Evolutionary conservation across 2,113 vertebrate species (phyloP), one percentile per base, ranked within the genome.

Genomic region (Tinamus guttatus): DNA sequence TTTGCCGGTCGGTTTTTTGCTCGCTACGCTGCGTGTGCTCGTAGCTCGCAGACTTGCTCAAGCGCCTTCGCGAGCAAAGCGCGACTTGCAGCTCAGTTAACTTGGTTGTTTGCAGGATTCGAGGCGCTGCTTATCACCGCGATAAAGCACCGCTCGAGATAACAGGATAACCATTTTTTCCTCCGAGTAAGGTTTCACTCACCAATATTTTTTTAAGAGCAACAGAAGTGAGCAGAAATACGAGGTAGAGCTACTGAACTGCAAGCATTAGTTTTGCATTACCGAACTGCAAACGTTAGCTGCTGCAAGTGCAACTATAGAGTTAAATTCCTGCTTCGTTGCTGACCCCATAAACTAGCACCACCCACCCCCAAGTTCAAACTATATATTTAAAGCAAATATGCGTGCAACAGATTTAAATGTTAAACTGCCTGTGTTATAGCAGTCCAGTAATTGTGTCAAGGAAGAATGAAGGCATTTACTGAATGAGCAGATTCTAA

Each of bases 401-500:
- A 79, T 45, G 73, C 13, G 65, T 85, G 86, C 41, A 90, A 82
- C 54, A 32, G 79, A 84, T 95, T 93, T 87, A 79, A 93, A 60
- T 87, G 76, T 34, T 87, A 87, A 94, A 91, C 87, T 63, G 77
- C 78, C 93, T 38, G 4, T 17, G 68, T 75, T 90, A 36, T 1
- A 92, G 95, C 85, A 80, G 58, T 81, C 95, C 59, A 32, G 81
- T 81, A 91, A 82, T 62, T 5, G 9, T 86, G 91, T 89, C 75
- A 85, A 89, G 88, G 85, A 95, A 95, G 96, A 96, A 96, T 85
- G 93, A 94, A 97, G 93, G 90, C 82, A 97, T 96, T 97, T 96
- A 96, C 92, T 96, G 96, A 97, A 97, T 90, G 96, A 97, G 94
- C 95, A 96, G 94, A 97, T 97, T 96, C 93, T 97, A 84, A 94